A percentile compares a stretch with the other conserved stretches of the same genome.
phyloP scores from a whole-genome alignment of 53 echinoderm and acorn worm species.

The Holothuria leucospilota region DNA sequence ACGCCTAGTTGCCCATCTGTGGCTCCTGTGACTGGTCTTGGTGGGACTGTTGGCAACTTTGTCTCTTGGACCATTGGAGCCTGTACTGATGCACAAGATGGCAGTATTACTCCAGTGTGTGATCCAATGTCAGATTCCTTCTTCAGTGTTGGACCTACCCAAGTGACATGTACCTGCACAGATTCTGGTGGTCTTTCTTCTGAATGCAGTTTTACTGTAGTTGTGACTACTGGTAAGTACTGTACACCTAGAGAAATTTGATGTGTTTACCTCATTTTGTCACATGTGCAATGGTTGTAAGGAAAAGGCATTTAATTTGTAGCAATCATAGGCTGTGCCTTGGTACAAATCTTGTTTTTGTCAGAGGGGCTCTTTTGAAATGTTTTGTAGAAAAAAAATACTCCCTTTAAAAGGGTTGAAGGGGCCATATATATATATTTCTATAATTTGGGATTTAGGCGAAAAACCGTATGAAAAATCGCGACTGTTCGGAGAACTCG shows the following conservation, averaged over 20 bases:
- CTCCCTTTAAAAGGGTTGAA: no score
- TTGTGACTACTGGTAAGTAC: neutral
- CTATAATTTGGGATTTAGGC: no score
- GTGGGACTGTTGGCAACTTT: neutral
- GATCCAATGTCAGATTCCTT: neutral
- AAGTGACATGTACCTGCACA: neutral
- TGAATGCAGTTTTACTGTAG: neutral
- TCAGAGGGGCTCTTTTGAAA: no score
- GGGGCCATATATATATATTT: no score
- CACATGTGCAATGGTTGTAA: no score
- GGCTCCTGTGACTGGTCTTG: neutral
- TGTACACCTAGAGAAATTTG: neutral
- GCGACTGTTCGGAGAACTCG: no score
- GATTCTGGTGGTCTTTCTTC: neutral
- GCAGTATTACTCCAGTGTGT: neutral
- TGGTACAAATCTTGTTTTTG: no score
- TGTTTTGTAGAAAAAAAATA: no score
- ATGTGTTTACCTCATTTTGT: neutral
- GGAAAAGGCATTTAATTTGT: no score
- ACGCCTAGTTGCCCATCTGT: neutral
- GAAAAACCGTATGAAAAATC: no score
- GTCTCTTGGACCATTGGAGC: neutral
- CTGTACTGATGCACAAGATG: neutral
- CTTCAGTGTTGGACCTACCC: neutral
- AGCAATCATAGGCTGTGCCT: no score